Percentiles rank a stretch among this genome's conserved stretches.
Evolutionary conservation across 2,797 vertebrate genomes (phyloP).

Genomic region (Mionectes olivaceus): DNA sequence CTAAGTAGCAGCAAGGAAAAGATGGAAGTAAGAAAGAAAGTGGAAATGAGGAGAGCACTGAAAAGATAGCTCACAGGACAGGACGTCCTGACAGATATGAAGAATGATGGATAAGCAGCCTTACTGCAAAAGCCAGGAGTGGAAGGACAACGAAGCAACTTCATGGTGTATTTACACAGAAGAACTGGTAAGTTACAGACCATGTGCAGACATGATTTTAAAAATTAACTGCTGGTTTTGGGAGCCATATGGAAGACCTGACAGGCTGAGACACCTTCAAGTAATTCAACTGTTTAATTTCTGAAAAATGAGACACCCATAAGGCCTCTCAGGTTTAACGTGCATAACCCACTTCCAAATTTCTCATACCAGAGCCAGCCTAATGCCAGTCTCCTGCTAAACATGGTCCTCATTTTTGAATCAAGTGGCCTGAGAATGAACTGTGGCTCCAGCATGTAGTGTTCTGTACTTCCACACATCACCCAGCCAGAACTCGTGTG

Average conservation of each 20-base stretch:
- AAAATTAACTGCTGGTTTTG: not conserved
- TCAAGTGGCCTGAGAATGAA: not conserved
- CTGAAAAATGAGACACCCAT: not conserved
- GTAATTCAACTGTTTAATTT: not conserved
- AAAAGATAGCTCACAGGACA: not conserved
- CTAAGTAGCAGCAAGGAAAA: not conserved
- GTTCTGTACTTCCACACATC: not conserved
- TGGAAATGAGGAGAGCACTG: not conserved
- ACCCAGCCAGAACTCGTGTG: fast-evolving
- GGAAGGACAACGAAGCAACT: not conserved
- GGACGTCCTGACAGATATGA: not conserved
- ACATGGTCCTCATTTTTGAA: not conserved
- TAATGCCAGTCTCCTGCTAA: not conserved
- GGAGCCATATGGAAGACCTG: not conserved
- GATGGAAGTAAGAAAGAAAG: not conserved
- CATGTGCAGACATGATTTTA: not conserved
- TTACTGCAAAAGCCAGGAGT: not conserved
- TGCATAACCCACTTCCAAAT: fast-evolving
- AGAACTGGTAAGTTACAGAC: not conserved
- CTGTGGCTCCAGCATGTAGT: not conserved
- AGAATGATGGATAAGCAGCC: not conserved
- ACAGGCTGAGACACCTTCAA: not conserved
- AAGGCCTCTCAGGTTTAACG: not conserved
- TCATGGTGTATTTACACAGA: not conserved
- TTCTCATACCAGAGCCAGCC: not conserved